A percentile compares a stretch with the other conserved stretches of the same genome.
Conservation (phyloP, 2,113 vertebrate genomes). For the Heterocephalus glaber region DNA sequence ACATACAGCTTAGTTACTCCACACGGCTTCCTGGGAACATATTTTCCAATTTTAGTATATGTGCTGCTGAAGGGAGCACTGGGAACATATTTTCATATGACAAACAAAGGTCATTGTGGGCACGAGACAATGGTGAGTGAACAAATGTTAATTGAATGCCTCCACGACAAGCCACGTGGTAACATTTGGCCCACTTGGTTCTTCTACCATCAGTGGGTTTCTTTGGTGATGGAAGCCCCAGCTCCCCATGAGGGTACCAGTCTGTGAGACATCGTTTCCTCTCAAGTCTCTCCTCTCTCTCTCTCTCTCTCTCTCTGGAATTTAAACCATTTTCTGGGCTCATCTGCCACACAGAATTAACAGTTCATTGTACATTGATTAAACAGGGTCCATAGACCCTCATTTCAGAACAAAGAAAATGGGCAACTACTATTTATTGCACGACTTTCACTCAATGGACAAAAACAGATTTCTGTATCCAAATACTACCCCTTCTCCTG, state of each 20-base stretch:
- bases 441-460: not conserved
- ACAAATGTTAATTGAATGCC: not conserved
- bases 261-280: not conserved
- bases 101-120: constrained; percentile 53
- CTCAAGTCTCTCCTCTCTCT: not conserved
- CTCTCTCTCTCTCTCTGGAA: not conserved
- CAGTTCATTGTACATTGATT: fast-evolving
- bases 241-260: not conserved
- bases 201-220: not conserved
- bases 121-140: not conserved
- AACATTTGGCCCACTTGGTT: not conserved
- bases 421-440: not conserved
- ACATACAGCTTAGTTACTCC: not conserved
- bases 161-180: not conserved
- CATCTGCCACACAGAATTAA: not conserved
- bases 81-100: constrained; percentile 70
- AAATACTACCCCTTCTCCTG: not conserved
- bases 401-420: not conserved
- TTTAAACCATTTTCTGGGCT: not conserved
- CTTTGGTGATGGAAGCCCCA: not conserved
- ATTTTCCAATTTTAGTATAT: too few species aligned
- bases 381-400: not conserved
- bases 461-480: constrained; percentile 41
- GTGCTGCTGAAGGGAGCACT: too few species aligned
- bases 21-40: constrained; percentile 57